Base-by-base conservation (phyloP, 2,888 invertebrate species). In the Oscheius sp. region DNA sequence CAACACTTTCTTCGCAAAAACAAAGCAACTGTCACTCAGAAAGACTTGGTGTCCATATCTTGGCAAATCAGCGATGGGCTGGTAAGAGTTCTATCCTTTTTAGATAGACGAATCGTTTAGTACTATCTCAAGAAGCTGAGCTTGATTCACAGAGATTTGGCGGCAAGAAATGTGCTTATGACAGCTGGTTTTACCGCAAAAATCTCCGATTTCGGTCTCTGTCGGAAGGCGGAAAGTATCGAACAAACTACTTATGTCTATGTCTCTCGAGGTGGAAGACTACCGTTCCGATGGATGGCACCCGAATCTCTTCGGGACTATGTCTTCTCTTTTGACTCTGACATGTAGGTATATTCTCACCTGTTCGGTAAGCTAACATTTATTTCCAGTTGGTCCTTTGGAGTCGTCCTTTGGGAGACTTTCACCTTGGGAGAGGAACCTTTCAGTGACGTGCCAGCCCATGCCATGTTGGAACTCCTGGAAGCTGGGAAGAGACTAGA, bases 221-320 rank as follows among this genome's bases (percentile, higher is more conserved):
- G 86, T 55, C 78, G 86, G 9, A 77, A 85, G 53, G 78, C 81
- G 21, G 81, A 84, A 7, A 42, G 42, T 5, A 42, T 42, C 3
- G 42, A 42, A 42, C 4, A 42, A 42, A 42, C 42, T 63, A 76
- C 80, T 7, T 76, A 81, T n/a, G 60, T 85, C 4, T 86, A 86
- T 73, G 81, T 82, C n/a, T 78, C 85, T 0, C 79, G 79, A 55
- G 86, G 84, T 32, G 86, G 86, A 2, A 77, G 82, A 33, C 79
- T 86, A 33, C 86, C 86, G 7, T 80, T 86, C 7, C 85, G 85
- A 76, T 86, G 86, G 86, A 86, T 86, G 86, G 80, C 86, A 33
- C 75, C 79, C 1, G 86, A 86, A 68, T 82, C 86, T 21, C 76
- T 86, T 63, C 84, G 80, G 47, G 77, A 75, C 35, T 80, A 83